Percentiles rank a stretch among this genome's conserved stretches.
Conservation (phyloP, 2,888 invertebrate species). For the Eucriotettix oculatus region DNA sequence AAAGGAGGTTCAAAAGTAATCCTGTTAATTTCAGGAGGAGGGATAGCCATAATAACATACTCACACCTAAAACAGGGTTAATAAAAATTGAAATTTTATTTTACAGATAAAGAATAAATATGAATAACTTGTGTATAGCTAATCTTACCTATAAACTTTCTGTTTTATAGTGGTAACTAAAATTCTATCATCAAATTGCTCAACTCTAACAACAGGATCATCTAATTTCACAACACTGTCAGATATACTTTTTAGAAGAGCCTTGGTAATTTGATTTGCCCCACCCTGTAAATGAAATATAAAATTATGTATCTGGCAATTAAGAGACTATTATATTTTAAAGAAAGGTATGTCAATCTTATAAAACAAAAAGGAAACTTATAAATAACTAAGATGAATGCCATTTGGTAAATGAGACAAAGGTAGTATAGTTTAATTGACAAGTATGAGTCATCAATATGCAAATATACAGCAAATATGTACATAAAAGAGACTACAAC, state of each 20-base stretch:
- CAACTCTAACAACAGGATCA: neutral
- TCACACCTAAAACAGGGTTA: neutral
- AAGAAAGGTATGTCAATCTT: too few relatives aligned
- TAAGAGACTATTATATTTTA: too few relatives aligned
- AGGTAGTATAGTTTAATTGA: too few relatives aligned
- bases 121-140: neutral
- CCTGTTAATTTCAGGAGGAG: conserved; percentile 1
- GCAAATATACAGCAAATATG: too few relatives aligned
- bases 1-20: neutral
- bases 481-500: too few relatives aligned
- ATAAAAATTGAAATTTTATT: neutral
- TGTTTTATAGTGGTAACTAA: neutral
- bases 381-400: too few relatives aligned
- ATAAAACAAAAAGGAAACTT: too few relatives aligned
- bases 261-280: conserved; percentile 1
- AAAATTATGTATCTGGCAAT: too few relatives aligned
- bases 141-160: neutral
- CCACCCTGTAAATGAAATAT: conserved; percentile 1
- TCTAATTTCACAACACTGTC: neutral
- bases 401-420: too few relatives aligned
- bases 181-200: neutral
- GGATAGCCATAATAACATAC: conserved; percentile 2
- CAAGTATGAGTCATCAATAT: too few relatives aligned
- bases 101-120: neutral
- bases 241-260: neutral